A percentile compares a stretch with the other conserved stretches of the same genome.
These are phyloP conservation scores for Drosophila hydei DNA, from an alignment of 1,140 invertebrate species.

Conservation along the genomic window DNA sequence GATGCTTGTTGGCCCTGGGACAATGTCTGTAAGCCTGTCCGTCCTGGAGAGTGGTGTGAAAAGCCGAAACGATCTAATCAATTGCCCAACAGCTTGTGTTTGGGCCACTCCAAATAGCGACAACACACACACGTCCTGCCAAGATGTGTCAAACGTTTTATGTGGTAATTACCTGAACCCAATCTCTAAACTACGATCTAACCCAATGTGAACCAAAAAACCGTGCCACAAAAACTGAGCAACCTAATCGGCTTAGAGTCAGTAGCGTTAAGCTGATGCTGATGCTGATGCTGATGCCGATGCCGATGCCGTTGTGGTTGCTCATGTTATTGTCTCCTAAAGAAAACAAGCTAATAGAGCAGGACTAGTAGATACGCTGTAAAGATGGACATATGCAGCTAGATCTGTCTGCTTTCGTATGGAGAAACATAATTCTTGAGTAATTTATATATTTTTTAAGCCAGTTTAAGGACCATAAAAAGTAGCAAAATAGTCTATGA, in stretches of 20 bases:
- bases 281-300: slow-evolving; percentile 10
- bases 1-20: not conserved
- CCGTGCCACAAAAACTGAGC: slow-evolving; percentile 21
- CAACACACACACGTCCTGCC: slow-evolving; percentile 7
- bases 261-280: slow-evolving; percentile 19
- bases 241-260: slow-evolving; percentile 34
- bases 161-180: slow-evolving; percentile 44
- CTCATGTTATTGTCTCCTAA: slow-evolving; percentile 22
- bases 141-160: slow-evolving; percentile 51
- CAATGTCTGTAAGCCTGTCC: slow-evolving; percentile 3
- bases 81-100: slow-evolving; percentile 6
- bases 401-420: too few relatives aligned
- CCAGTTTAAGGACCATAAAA: too few relatives aligned
- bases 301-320: not conserved
- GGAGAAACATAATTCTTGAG: too few relatives aligned
- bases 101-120: slow-evolving; percentile 7
- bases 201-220: slow-evolving; percentile 21
- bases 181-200: not conserved
- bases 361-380: slow-evolving; percentile 10
- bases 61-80: slow-evolving; percentile 32
- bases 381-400: not conserved
- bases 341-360: not conserved
- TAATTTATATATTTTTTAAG: too few relatives aligned
- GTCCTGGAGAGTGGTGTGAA: slow-evolving; percentile 31
- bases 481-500: too few relatives aligned